Conservation (phyloP, 2,888 invertebrate genomes). For the Electrophaes corylata region DNA sequence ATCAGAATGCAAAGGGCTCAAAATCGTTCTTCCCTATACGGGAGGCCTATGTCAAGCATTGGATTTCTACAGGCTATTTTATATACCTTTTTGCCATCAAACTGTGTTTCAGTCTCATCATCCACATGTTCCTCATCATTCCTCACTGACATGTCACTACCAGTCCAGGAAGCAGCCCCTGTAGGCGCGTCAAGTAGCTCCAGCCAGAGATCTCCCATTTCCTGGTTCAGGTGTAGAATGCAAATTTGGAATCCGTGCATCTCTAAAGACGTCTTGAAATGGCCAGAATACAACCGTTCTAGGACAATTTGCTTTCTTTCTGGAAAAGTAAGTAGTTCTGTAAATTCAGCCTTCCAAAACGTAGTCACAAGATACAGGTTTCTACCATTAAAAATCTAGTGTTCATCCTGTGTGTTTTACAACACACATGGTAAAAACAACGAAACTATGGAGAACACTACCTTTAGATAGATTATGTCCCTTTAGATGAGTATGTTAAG, state of each 20-base stretch:
- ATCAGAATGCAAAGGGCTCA: too few species aligned
- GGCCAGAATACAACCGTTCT: conserved; percentile 82
- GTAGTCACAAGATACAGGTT: too few species aligned
- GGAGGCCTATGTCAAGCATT: too few species aligned
- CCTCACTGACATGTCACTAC: conserved; percentile 61
- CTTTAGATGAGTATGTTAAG: too few species aligned
- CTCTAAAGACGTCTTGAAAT: conserved; percentile 89
- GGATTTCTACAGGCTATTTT: not conserved
- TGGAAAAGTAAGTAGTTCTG: conserved; percentile 44
- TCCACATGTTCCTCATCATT: conserved; percentile 59
- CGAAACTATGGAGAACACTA: too few species aligned
- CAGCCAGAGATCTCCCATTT: conserved; percentile 75
- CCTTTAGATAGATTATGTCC: too few species aligned
- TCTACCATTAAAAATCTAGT: too few species aligned
- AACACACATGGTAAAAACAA: too few species aligned
- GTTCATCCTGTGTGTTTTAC: too few species aligned
- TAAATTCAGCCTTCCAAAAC: too few species aligned
- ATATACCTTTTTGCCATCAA: conserved; percentile 57
- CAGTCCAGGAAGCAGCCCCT: conserved; percentile 84
- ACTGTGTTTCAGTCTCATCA: conserved; percentile 59
- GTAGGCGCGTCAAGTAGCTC: conserved; percentile 84
- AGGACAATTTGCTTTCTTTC: conserved; percentile 71
- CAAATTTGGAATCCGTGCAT: conserved; percentile 92
- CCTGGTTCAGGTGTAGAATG: conserved; percentile 82
- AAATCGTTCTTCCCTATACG: too few species aligned